A percentile compares a stretch with the other conserved stretches of the same genome.
Evolutionary conservation across 2,888 invertebrate genomes (phyloP).

Genomic region (Scelioninae gen. 1): DNA sequence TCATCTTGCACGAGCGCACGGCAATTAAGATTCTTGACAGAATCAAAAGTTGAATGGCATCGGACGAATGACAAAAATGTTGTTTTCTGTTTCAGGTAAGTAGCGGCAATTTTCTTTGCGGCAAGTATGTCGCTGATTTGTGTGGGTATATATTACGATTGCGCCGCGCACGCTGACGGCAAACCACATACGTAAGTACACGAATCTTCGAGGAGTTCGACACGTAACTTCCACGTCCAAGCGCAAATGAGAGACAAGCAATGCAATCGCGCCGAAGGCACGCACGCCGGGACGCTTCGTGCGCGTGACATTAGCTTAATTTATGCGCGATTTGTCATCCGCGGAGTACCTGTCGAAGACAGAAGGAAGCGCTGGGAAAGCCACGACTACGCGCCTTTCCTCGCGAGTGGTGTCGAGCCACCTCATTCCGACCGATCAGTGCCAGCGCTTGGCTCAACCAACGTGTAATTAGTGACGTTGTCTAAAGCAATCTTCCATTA

Average conservation of each 20-base stretch:
- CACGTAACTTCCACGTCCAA: constrained; percentile 62
- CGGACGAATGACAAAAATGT: constrained; percentile 55
- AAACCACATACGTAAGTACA: constrained; percentile 48
- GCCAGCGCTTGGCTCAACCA: constrained; percentile 7
- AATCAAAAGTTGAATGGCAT: constrained; percentile 57
- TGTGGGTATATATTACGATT: constrained; percentile 62
- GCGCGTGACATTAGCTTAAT: constrained; percentile 72
- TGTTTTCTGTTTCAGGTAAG: constrained; percentile 78
- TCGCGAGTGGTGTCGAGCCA: no score
- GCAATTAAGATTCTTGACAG: constrained; percentile 53
- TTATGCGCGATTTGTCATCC: constrained; percentile 79
- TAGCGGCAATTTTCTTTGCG: constrained; percentile 63
- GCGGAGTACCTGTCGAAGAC: constrained; percentile 51
- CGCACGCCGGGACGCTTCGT: constrained; percentile 40
- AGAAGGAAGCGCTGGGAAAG: constrained; percentile 65
- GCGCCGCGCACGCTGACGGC: constrained; percentile 31
- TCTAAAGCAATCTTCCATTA: constrained; percentile 65
- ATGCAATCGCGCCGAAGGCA: constrained; percentile 51
- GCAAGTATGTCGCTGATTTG: constrained; percentile 64
- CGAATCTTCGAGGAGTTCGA: constrained; percentile 41
- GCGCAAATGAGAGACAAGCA: constrained; percentile 51
- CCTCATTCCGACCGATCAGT: no score
- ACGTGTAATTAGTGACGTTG: constrained; percentile 68
- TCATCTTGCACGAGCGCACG: constrained; percentile 45
- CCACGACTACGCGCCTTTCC: constrained; percentile 46